These are phyloP conservation scores for Fissipunctia ypsillon DNA, from an alignment of 2,888 invertebrate species.

Conservation along the genomic window DNA sequence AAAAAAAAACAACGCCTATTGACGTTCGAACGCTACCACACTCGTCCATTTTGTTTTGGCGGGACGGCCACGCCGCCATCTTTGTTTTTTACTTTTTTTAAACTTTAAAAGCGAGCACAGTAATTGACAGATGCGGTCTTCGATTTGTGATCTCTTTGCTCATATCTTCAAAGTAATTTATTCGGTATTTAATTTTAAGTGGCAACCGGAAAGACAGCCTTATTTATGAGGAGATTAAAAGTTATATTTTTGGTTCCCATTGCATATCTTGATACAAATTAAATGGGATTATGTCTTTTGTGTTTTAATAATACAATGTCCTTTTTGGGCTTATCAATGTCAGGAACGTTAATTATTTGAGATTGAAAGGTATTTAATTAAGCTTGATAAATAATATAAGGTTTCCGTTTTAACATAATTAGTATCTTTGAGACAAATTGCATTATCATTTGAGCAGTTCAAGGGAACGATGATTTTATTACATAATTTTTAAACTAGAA, in stretches of 20 bases:
- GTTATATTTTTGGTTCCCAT: constrained; percentile 56
- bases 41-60: constrained; percentile 67
- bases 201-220: constrained; percentile 73
- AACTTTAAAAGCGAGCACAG: constrained; percentile 65
- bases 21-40: constrained; percentile 64
- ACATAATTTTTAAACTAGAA: background rate
- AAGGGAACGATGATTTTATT: background rate
- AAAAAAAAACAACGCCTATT: constrained; percentile 52
- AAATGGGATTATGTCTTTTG: constrained; percentile 53
- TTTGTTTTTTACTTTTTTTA: constrained; percentile 65
- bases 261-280: constrained; percentile 60
- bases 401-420: background rate
- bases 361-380: constrained; percentile 49
- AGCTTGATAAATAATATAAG: constrained; percentile 7
- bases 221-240: constrained; percentile 63
- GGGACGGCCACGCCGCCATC: constrained; percentile 63
- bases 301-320: constrained; percentile 24
- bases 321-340: constrained; percentile 38
- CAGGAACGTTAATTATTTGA: constrained; percentile 38
- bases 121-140: constrained; percentile 79
- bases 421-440: background rate
- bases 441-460: background rate
- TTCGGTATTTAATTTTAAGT: constrained; percentile 74
- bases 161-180: constrained; percentile 72
- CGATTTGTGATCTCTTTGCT: constrained; percentile 71